Conservation (phyloP, 2,797 vertebrate species). For the Poeciliopsis gracilis region DNA sequence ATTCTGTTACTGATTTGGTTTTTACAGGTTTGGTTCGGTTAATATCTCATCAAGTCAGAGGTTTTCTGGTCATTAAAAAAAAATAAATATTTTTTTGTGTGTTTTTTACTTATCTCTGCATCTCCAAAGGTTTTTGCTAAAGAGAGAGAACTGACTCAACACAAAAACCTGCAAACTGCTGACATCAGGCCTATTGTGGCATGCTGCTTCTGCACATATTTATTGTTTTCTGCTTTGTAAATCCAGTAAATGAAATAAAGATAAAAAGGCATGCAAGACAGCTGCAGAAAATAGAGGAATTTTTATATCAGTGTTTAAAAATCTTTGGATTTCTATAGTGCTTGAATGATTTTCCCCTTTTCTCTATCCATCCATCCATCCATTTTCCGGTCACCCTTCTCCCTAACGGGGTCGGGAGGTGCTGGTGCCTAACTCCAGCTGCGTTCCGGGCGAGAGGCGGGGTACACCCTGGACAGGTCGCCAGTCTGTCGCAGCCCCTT, state of each 20-base stretch:
- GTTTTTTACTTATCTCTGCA: background rate
- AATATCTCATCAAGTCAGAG: background rate
- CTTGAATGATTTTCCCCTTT: background rate
- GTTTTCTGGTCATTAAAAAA: background rate
- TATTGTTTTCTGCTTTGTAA: background rate
- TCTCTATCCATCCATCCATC: too few relatives aligned
- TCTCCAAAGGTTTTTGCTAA: background rate
- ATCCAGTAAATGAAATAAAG: background rate
- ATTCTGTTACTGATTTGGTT: background rate
- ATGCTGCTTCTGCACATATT: background rate
- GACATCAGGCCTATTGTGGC: background rate
- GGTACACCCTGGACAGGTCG: too few relatives aligned
- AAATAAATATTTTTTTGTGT: background rate
- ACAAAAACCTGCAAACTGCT: background rate
- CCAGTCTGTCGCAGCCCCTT: too few relatives aligned
- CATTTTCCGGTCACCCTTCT: too few relatives aligned
- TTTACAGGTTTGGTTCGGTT: background rate
- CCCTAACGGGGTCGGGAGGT: too few relatives aligned
- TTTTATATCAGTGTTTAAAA: background rate
- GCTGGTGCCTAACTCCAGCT: too few relatives aligned
- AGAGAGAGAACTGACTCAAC: background rate
- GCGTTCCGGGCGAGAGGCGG: too few relatives aligned
- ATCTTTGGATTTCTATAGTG: background rate
- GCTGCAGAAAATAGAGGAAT: background rate
- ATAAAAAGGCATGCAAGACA: background rate